Evolutionary conservation across 2,113 vertebrate species (phyloP).

Genomic region (Hyperopisus bebe): DNA sequence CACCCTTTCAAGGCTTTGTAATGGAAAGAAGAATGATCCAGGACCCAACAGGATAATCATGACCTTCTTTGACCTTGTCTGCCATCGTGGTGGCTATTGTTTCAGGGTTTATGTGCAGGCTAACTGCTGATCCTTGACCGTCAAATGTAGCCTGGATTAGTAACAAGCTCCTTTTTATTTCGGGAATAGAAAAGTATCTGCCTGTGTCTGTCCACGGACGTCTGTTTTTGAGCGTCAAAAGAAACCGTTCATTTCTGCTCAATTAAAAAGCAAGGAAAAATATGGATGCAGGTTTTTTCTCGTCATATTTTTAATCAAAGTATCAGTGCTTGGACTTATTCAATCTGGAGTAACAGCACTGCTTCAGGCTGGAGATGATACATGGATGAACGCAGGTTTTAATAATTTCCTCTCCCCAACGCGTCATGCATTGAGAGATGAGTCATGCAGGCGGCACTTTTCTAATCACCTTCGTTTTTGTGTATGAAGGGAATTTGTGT

Average conservation of each 20-base stretch:
- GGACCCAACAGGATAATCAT: not conserved
- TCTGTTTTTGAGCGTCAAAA: not conserved
- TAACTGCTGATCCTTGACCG: conserved; percentile 31
- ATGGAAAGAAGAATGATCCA: no score
- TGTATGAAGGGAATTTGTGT: not conserved
- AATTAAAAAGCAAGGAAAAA: not conserved
- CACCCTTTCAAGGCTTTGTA: not conserved
- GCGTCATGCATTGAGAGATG: not conserved
- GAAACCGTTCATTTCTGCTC: not conserved
- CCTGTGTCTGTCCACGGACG: not conserved
- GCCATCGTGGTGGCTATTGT: not conserved
- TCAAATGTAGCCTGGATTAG: not conserved
- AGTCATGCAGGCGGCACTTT: not conserved
- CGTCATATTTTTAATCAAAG: not conserved
- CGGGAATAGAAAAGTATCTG: not conserved
- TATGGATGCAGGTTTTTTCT: not conserved
- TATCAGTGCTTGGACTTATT: conserved; percentile 1
- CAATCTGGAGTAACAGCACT: not conserved
- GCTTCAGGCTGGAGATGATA: not conserved
- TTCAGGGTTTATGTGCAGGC: conserved; percentile 30
- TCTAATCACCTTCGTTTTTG: conserved; percentile 7
- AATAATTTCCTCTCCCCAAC: not conserved
- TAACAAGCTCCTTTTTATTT: not conserved
- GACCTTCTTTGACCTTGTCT: conserved; percentile 11
- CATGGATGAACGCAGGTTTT: conserved; percentile 4